Conservation (phyloP, 1,140 invertebrate genomes). For the Drosophila obscura region DNA sequence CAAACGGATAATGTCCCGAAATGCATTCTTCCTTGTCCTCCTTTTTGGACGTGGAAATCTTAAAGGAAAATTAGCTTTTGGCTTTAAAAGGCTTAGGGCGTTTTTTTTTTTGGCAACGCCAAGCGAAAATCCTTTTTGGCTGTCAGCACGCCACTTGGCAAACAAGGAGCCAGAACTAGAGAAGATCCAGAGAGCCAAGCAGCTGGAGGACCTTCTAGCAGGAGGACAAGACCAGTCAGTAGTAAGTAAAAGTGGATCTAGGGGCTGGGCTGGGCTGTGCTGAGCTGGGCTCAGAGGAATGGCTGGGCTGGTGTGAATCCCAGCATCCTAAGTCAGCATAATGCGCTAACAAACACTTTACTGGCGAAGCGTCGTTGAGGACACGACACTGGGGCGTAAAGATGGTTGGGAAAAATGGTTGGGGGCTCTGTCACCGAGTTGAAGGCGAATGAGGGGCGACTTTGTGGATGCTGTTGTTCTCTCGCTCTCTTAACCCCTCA, state of each 20-base stretch:
- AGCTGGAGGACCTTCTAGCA: conserved; percentile 18
- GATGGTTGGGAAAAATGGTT: conserved; percentile 13
- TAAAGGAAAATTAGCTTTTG: conserved; percentile 81
- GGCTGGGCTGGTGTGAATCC: conserved; percentile 62
- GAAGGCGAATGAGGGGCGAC: conserved; percentile 27
- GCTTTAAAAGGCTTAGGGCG: conserved; percentile 75
- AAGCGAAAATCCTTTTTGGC: conserved; percentile 80
- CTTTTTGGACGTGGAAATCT: conserved; percentile 59
- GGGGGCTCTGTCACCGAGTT: conserved; percentile 15
- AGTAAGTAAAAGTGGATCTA: conserved; percentile 76
- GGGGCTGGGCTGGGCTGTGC: conserved; percentile 9
- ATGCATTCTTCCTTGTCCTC: conserved; percentile 51
- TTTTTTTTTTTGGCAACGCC: conserved; percentile 66
- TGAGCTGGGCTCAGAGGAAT: not conserved
- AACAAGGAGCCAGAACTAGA: conserved; percentile 51
- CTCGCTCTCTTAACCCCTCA: conserved; percentile 6
- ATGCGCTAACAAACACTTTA: conserved; percentile 81
- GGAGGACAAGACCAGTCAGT: conserved; percentile 17
- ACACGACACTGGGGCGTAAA: conserved; percentile 38
- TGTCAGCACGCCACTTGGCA: conserved; percentile 81
- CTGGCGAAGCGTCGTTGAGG: conserved; percentile 50
- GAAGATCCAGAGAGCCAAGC: conserved; percentile 11
- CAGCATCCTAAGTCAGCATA: conserved; percentile 76
- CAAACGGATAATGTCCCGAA: conserved; percentile 77
- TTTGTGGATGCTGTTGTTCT: conserved; percentile 40